A percentile compares a stretch with the other conserved stretches of the same genome.
phyloP scores from a whole-genome alignment of 2,113 vertebrate genomes.

The Pongo pygmaeus region DNA sequence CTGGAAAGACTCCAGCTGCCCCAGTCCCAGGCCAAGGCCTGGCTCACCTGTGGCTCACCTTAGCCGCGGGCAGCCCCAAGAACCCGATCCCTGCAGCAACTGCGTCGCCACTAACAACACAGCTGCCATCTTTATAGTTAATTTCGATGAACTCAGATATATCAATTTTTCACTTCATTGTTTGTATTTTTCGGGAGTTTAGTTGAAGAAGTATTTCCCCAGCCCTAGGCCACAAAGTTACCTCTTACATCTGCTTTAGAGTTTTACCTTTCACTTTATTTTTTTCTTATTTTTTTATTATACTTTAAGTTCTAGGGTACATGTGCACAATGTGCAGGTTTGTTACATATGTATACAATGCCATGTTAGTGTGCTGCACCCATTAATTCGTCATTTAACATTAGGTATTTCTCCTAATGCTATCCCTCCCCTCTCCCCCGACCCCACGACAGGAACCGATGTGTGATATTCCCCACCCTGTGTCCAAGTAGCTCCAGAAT shows the following conservation, averaged over 20 bases:
- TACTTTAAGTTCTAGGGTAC: too few species aligned
- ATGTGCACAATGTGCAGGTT: too few species aligned
- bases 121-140: conserved; percentile 38
- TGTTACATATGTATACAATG: too few species aligned
- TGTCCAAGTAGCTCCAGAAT: too few species aligned
- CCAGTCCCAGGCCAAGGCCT: neutral
- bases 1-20: neutral
- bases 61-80: neutral
- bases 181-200: neutral
- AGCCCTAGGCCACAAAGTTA: neutral
- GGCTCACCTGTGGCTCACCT: conserved; percentile 29
- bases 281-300: too few species aligned
- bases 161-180: neutral
- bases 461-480: too few species aligned
- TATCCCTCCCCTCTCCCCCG: too few species aligned
- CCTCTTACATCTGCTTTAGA: neutral
- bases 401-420: too few species aligned
- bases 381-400: too few species aligned
- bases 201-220: neutral
- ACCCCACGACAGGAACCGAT: too few species aligned
- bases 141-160: neutral
- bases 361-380: too few species aligned
- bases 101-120: neutral
- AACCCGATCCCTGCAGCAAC: conserved; percentile 1
- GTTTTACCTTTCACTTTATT: neutral